These are phyloP conservation scores for Deilephila porcellus DNA, from an alignment of 2,888 invertebrate species.

Conservation along the genomic window DNA sequence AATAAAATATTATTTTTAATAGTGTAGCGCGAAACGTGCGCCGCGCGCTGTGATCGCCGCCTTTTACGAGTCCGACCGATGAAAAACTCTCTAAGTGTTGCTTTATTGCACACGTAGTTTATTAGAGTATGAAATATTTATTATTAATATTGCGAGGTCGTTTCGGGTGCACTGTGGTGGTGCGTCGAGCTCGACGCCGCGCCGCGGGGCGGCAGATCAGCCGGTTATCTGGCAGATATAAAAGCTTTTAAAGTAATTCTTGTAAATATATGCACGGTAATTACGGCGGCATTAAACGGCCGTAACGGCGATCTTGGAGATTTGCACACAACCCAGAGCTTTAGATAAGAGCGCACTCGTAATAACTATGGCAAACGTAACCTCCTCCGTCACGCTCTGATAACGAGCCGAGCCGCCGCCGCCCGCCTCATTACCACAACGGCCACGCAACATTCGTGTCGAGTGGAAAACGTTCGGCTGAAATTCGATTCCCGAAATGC, in stretches of 20 bases:
- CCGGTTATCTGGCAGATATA: constrained; percentile 44
- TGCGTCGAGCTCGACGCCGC: constrained; percentile 10
- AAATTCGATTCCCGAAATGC: constrained; percentile 67
- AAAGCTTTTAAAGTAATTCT: constrained; percentile 50
- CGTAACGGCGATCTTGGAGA: constrained; percentile 49
- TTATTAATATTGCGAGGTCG: constrained; percentile 37
- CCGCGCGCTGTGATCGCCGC: not conserved
- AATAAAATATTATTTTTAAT: constrained; percentile 44
- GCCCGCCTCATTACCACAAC: constrained; percentile 26
- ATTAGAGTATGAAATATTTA: constrained; percentile 38
- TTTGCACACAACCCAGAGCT: constrained; percentile 56
- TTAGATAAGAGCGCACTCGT: constrained; percentile 58
- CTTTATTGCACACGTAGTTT: constrained; percentile 37
- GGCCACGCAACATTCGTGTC: constrained; percentile 5
- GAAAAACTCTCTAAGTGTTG: constrained; percentile 18
- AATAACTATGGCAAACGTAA: constrained; percentile 65
- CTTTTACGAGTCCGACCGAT: constrained; percentile 27
- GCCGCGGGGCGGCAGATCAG: constrained; percentile 14
- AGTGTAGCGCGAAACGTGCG: constrained; percentile 24
- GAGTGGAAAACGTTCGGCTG: constrained; percentile 31
- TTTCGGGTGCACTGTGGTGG: not conserved
- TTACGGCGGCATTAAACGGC: constrained; percentile 40
- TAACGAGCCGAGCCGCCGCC: constrained; percentile 60
- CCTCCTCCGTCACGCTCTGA: constrained; percentile 69
- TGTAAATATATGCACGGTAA: constrained; percentile 40